A percentile compares a stretch with the other conserved stretches of the same genome.
Evolutionary conservation across 2,797 vertebrate genomes (phyloP).

Genomic region (Zenarchopterus dispar): DNA sequence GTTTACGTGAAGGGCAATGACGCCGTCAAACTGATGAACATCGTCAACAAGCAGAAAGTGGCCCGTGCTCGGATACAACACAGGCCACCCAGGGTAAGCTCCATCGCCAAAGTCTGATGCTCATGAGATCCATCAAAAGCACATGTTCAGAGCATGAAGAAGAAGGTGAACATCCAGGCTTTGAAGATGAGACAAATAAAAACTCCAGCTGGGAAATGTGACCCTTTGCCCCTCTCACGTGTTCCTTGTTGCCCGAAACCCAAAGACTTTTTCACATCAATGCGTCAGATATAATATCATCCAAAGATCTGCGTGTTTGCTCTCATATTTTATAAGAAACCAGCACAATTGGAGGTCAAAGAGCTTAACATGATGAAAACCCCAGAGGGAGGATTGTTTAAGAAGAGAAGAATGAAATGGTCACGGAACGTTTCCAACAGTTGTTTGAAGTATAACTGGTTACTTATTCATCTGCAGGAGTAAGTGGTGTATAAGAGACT

Average conservation of each 20-base stretch:
- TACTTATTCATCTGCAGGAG: constrained; percentile 6
- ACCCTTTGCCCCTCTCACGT: constrained; percentile 52
- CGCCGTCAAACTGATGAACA: constrained; percentile 97
- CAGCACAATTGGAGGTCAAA: constrained; percentile 66
- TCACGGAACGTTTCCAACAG: not conserved
- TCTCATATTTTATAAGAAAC: constrained; percentile 70
- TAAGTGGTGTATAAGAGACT: too few species aligned
- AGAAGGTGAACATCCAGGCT: constrained; percentile 28
- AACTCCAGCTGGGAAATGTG: constrained; percentile 69
- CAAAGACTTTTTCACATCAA: constrained; percentile 44
- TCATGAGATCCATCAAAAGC: constrained; percentile 18
- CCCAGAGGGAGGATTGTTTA: constrained; percentile 32
- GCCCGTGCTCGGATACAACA: constrained; percentile 97
- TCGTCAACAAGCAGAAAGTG: constrained; percentile 99
- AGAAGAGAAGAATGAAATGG: constrained; percentile 22
- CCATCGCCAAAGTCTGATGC: not conserved
- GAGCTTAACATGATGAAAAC: constrained; percentile 63
- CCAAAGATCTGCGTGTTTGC: constrained; percentile 73
- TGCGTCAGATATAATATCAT: constrained; percentile 66
- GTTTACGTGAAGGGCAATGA: constrained; percentile 99
- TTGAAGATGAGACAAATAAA: constrained; percentile 54
- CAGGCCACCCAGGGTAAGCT: constrained; percentile 92
- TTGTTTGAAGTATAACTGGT: not conserved
- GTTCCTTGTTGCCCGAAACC: constrained; percentile 46
- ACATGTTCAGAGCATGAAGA: constrained; percentile 33